Percentiles rank a stretch among this genome's conserved stretches.
These are phyloP conservation scores for Drosophila fuyamai DNA, from an alignment of 1,140 invertebrate species.

Conservation along the genomic window DNA sequence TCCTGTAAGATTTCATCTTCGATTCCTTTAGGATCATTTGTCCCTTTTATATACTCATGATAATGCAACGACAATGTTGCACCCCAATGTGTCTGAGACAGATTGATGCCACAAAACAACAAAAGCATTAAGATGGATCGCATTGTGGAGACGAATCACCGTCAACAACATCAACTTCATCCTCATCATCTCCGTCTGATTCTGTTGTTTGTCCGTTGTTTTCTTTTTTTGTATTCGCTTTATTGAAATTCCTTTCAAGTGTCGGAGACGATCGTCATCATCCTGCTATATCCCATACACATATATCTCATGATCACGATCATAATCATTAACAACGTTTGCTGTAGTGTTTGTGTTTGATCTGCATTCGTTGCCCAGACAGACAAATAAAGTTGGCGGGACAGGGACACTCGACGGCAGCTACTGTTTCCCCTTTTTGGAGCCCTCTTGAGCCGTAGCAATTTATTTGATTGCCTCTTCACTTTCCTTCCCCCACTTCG, in stretches of 20 bases:
- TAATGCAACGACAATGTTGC: conserved; percentile 66
- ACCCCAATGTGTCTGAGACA: conserved; percentile 64
- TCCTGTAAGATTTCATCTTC: neutral
- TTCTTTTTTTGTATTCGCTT: conserved; percentile 13
- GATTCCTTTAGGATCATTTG: neutral
- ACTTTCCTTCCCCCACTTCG: conserved; percentile 30
- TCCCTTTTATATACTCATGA: conserved; percentile 37
- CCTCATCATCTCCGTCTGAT: conserved; percentile 17
- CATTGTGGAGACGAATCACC: conserved; percentile 36
- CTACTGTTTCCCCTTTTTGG: conserved; percentile 58
- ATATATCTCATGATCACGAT: conserved; percentile 16
- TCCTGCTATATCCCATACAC: conserved; percentile 27
- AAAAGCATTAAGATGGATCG: conserved; percentile 34
- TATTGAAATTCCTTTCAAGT: conserved; percentile 77
- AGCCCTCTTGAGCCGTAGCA: conserved; percentile 47
- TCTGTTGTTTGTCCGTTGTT: conserved; percentile 40
- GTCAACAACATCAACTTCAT: conserved; percentile 32
- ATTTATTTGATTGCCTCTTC: conserved; percentile 82
- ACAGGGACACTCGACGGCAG: conserved; percentile 33
- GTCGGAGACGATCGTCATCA: conserved; percentile 43
- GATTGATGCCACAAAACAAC: conserved; percentile 63
- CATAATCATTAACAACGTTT: conserved; percentile 52
- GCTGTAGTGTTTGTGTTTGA: conserved; percentile 41
- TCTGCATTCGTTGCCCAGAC: conserved; percentile 35
- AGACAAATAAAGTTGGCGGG: conserved; percentile 2